Conservation (phyloP, 2,888 invertebrate species). For the Stenurella melanura region DNA sequence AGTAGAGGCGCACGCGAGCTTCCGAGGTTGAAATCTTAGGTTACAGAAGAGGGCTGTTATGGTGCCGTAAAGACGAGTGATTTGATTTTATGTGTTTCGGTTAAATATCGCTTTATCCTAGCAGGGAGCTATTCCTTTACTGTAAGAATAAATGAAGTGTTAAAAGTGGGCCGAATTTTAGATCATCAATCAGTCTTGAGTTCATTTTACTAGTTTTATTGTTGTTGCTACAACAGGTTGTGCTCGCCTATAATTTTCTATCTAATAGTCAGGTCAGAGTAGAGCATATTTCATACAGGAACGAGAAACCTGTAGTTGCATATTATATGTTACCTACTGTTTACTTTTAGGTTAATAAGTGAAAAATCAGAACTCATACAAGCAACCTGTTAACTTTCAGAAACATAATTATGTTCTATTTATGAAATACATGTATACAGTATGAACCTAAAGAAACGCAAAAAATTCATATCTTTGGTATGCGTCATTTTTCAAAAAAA, state of each 20-base stretch:
- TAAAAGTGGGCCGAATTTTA: constrained; percentile 46
- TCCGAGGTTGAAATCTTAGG: constrained; percentile 73
- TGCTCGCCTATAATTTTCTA: constrained; percentile 2
- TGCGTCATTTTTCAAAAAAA: no score
- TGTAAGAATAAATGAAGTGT: constrained; percentile 43
- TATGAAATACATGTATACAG: no score
- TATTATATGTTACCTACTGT: neutral
- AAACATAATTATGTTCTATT: no score
- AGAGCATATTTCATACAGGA: neutral
- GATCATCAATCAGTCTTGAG: constrained; percentile 39
- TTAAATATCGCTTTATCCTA: constrained; percentile 72
- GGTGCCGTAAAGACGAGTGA: constrained; percentile 73
- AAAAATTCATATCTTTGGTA: no score
- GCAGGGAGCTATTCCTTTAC: constrained; percentile 46
- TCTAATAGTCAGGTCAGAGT: neutral
- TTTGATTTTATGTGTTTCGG: constrained; percentile 74
- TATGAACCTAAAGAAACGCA: no score
- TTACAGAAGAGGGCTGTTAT: constrained; percentile 72
- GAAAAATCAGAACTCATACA: neutral
- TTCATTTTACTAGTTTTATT: constrained; percentile 37
- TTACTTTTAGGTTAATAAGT: neutral
- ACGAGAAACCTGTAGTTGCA: neutral
- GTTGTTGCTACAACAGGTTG: constrained; percentile 26
- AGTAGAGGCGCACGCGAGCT: constrained; percentile 73
- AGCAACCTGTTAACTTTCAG: no score